Evolutionary conservation across 2,797 vertebrate genomes (phyloP).

Genomic region (Neoniphon sammara): DNA sequence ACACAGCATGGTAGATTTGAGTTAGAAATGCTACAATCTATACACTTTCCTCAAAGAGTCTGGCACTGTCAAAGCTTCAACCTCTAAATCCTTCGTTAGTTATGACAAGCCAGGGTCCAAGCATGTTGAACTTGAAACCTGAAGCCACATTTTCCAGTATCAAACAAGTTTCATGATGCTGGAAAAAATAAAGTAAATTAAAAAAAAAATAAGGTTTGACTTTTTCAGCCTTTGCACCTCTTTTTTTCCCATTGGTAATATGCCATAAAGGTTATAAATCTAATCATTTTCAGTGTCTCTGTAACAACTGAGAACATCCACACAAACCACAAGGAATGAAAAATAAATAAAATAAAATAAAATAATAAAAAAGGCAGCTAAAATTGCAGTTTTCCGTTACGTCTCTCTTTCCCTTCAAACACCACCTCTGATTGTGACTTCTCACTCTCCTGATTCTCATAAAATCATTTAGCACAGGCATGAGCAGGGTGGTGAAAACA

Average conservation of each 20-base stretch:
- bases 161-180: too few relatives aligned
- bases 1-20: slow-evolving; percentile 8
- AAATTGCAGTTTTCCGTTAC: background rate
- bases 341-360: too few relatives aligned
- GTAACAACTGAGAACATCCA: background rate
- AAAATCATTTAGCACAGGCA: background rate
- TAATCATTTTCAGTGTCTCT: background rate
- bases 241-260: background rate
- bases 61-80: slow-evolving; percentile 4
- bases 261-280: background rate
- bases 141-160: too few relatives aligned
- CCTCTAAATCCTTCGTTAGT: too few relatives aligned
- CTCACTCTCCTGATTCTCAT: slow-evolving; percentile 1
- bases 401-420: slow-evolving; percentile 1
- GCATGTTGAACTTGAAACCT: too few relatives aligned
- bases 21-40: slow-evolving; percentile 30
- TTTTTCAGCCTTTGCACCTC: too few relatives aligned
- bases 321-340: background rate
- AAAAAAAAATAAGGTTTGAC: too few relatives aligned
- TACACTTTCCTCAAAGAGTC: slow-evolving; percentile 19
- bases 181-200: too few relatives aligned
- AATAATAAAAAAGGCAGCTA: too few relatives aligned
- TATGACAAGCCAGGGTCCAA: too few relatives aligned
- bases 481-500: slow-evolving; percentile 15
- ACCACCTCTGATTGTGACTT: slow-evolving; percentile 12